Percentiles rank a stretch among this genome's conserved stretches.
phyloP scores from a whole-genome alignment of 2,888 invertebrate species.

The Tiliacea aurago region DNA sequence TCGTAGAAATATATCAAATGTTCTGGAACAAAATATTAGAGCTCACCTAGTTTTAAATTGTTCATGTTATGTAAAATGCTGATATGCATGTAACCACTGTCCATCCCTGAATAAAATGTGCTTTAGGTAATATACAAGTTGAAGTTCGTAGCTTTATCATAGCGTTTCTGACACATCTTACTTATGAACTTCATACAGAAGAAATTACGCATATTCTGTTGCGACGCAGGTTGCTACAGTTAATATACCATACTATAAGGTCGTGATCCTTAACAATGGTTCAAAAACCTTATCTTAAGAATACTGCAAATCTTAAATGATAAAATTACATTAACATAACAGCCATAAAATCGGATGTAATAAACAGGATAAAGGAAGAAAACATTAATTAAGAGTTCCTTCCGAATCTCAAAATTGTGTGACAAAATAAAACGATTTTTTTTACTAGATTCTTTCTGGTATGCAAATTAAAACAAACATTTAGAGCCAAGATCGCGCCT shows the following conservation, averaged over 20 bases:
- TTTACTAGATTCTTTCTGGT: not conserved
- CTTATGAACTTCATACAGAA: not conserved
- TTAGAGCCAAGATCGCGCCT: not conserved
- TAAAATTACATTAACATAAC: not conserved
- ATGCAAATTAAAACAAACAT: slow-evolving; percentile 8
- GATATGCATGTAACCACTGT: not conserved
- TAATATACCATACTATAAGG: not conserved
- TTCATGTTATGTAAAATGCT: not conserved
- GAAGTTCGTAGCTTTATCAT: no score
- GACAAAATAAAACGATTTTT: not conserved
- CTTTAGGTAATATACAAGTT: not conserved
- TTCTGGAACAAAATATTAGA: not conserved
- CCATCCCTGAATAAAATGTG: not conserved
- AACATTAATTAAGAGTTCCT: slow-evolving; percentile 4
- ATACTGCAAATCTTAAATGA: not conserved
- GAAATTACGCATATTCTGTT: not conserved
- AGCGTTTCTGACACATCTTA: not conserved
- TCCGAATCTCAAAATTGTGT: slow-evolving; percentile 12
- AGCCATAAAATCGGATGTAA: not conserved
- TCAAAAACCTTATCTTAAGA: not conserved
- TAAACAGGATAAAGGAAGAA: slow-evolving; percentile 4
- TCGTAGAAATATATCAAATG: not conserved
- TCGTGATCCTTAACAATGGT: not conserved
- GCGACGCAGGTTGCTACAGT: not conserved
- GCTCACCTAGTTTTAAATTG: slow-evolving; percentile 4